Conservation (phyloP, 2,888 invertebrate genomes). For the Silvanus unidentatus region DNA sequence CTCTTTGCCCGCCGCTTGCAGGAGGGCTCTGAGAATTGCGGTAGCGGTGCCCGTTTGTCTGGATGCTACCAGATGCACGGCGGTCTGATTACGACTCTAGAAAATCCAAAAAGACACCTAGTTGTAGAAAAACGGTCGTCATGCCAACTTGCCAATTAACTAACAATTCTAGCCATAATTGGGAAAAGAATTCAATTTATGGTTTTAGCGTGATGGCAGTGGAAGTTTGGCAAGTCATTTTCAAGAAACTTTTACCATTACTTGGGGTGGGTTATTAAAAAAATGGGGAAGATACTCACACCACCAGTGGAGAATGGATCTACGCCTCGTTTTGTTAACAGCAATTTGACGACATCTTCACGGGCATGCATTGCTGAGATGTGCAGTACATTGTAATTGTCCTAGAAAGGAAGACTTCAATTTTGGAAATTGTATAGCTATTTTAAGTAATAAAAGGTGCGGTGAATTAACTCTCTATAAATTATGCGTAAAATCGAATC, state of each 20-base stretch:
- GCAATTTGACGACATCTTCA: slow-evolving; percentile 88
- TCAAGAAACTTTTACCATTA: too few relatives aligned
- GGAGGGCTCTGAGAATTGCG: slow-evolving; percentile 79
- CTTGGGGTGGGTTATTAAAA: not conserved
- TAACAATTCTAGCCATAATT: too few relatives aligned
- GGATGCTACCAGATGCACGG: slow-evolving; percentile 91
- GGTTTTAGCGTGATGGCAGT: too few relatives aligned
- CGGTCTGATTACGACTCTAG: slow-evolving; percentile 90
- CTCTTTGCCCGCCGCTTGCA: slow-evolving; percentile 85
- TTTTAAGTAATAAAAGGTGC: slow-evolving; percentile 1
- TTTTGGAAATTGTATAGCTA: not conserved
- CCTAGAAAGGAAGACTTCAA: slow-evolving; percentile 59
- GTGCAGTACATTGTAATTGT: slow-evolving; percentile 92
- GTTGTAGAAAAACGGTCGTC: not conserved
- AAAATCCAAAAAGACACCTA: not conserved
- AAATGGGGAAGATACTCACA: slow-evolving; percentile 58
- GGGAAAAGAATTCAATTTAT: not conserved
- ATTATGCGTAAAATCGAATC: not conserved
- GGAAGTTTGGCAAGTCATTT: too few relatives aligned
- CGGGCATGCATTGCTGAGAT: slow-evolving; percentile 91
- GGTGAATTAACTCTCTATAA: not conserved
- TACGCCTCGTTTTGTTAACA: slow-evolving; percentile 82
- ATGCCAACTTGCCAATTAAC: not conserved
- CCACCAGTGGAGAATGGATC: slow-evolving; percentile 91
- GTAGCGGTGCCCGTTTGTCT: slow-evolving; percentile 90